phyloP scores from a whole-genome alignment of 2,113 vertebrate species.

The Muscicapa adusta region DNA sequence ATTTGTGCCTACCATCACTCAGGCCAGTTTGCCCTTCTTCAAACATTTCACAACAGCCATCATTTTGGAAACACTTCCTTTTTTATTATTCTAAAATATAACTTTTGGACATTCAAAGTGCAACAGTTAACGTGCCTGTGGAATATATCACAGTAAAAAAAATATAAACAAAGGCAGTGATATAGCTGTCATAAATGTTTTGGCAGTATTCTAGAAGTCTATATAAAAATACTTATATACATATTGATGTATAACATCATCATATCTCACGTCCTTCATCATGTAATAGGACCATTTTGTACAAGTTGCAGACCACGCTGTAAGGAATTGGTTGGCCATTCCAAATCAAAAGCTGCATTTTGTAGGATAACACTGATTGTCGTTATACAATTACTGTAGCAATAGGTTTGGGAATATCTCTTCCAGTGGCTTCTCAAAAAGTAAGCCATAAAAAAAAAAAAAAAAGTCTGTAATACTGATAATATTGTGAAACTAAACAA shows the following conservation, averaged over 20 bases:
- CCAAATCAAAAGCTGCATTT: slow-evolving; percentile 67
- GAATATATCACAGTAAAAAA: slow-evolving; percentile 90
- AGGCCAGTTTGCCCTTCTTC: slow-evolving; percentile 60
- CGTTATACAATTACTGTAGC: slow-evolving; percentile 53
- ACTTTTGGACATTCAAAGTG: slow-evolving; percentile 90
- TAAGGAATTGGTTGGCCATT: slow-evolving; percentile 66
- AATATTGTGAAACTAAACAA: neutral
- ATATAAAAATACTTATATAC: slow-evolving; percentile 84
- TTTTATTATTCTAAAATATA: slow-evolving; percentile 87
- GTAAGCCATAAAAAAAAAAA: slow-evolving; percentile 56
- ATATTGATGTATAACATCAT: slow-evolving; percentile 92
- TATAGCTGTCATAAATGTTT: slow-evolving; percentile 88
- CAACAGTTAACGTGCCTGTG: slow-evolving; percentile 90
- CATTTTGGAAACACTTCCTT: slow-evolving; percentile 73
- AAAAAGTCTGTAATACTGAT: slow-evolving; percentile 44
- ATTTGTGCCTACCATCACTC: slow-evolving; percentile 60
- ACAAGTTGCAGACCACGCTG: slow-evolving; percentile 72
- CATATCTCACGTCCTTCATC: slow-evolving; percentile 79
- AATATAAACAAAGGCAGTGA: slow-evolving; percentile 90
- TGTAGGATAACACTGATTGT: slow-evolving; percentile 73
- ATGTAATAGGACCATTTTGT: slow-evolving; percentile 76
- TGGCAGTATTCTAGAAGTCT: slow-evolving; percentile 82
- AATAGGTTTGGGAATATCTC: slow-evolving; percentile 49
- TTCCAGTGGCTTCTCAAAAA: slow-evolving; percentile 65
- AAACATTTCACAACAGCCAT: slow-evolving; percentile 76